phyloP scores from a whole-genome alignment of 2,113 vertebrate genomes.

The Athene noctua region DNA sequence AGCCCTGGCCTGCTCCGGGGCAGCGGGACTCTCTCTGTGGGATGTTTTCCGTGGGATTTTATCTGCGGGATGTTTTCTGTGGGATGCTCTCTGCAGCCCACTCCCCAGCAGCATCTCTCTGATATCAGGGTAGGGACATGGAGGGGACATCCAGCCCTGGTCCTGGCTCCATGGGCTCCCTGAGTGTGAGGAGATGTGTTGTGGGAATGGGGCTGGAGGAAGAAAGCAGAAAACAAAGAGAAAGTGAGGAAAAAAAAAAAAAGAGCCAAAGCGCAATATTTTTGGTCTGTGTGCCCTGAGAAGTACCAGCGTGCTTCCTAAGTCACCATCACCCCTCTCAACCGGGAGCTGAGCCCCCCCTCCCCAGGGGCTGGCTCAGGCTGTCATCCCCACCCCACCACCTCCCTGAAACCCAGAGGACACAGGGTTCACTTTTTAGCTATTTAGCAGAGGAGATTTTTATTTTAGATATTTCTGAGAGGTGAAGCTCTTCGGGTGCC shows the following conservation, averaged over 20 bases:
- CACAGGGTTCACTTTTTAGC: accelerated
- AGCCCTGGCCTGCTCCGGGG: not conserved
- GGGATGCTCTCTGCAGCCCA: not conserved
- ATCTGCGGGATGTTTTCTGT: too few relatives aligned
- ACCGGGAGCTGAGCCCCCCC: not conserved
- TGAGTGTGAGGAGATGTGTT: accelerated
- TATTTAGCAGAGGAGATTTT: not conserved
- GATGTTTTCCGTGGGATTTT: not conserved
- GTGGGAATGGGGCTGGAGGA: not conserved
- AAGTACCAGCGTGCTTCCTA: not conserved
- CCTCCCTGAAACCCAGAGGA: not conserved
- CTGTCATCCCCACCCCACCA: accelerated
- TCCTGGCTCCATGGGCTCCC: not conserved
- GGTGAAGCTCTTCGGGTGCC: not conserved
- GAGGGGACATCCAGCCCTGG: not conserved
- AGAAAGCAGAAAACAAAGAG: not conserved
- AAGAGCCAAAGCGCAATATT: not conserved
- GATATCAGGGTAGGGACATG: accelerated
- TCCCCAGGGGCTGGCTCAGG: not conserved
- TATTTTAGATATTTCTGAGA: not conserved
- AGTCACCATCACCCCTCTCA: not conserved
- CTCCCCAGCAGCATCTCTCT: not conserved
- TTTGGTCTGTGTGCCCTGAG: too few relatives aligned
- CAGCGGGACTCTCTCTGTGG: not conserved
- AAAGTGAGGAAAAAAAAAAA: not conserved